Conservation (phyloP, 2,888 invertebrate genomes). For the Hydrotaea cyrtoneurina region DNA sequence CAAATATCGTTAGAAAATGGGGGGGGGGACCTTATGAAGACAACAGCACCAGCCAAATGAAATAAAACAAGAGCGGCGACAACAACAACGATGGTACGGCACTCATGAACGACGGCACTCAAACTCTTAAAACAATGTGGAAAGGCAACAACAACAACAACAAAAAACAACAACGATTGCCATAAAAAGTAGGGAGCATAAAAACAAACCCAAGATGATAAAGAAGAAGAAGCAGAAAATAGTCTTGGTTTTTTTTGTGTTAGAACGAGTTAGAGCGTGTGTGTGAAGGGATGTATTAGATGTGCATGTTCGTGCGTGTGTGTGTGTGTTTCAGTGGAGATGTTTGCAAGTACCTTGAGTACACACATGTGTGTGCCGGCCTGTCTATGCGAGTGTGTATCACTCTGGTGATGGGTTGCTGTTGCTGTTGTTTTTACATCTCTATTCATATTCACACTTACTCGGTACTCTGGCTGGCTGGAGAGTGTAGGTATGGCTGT, state of each 20-base stretch:
- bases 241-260: conserved; percentile 33
- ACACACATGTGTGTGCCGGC: background rate
- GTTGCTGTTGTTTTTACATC: background rate
- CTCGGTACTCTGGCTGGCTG: background rate
- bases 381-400: background rate
- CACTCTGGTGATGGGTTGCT: background rate
- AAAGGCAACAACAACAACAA: too few species aligned
- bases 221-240: conserved; percentile 10
- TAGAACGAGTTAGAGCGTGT: conserved; percentile 68
- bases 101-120: conserved; percentile 35
- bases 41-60: too few species aligned
- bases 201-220: background rate
- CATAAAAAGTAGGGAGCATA: conserved; percentile 24
- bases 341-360: background rate
- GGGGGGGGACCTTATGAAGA: background rate
- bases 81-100: conserved; percentile 42
- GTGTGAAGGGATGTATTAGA: background rate
- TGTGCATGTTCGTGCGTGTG: background rate
- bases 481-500: background rate
- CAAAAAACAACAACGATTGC: background rate
- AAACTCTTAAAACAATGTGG: conserved; percentile 41
- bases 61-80: conserved; percentile 20
- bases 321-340: background rate
- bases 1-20: conserved; percentile 25
- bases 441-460: conserved; percentile 17